Base-by-base conservation (phyloP, 2,888 invertebrate species). In the Microplitis deprimator region DNA sequence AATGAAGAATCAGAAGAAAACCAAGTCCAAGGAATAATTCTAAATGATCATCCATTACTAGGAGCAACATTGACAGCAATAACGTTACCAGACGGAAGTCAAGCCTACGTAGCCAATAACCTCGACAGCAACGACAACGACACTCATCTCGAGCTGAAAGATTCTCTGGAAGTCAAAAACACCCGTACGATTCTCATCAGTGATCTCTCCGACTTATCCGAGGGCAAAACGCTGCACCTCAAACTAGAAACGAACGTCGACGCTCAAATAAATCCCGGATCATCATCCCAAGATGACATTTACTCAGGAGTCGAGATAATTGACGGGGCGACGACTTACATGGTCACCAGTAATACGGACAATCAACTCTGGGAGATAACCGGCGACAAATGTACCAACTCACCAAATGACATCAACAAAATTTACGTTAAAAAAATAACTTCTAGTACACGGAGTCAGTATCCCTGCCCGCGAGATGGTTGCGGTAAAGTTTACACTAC, bases 401-500 rank as follows among this genome's bases (percentile, higher is more conserved):
- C 50, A 62, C 85, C 83, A 71, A 85, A 29, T 4, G 29, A 84
- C 64, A 85, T 86, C 29, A 67, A 82, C 5, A 85, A 87, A 75
- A 81, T 84, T 61, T 75, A 83, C 38, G 77, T 87, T 78, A 90
- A 89, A 79, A 90, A 89, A 79, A 83, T 86, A 60, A 88, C 82
- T 0, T 81, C 84, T 7, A 70, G 29, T 29, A 8, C 83, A 5
- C 86, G 85, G 77, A 81, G 68, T 74, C 83, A 84, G 69, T 85
- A 90, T 85, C 87, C 88, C 59, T 92, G 92, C 79, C 87, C 89
- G 7, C 89, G 90, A 81, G 89, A 90, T 75, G 91, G 91, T 50
- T 92, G 92, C 83, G 87, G 88, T 1, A 91, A 92, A 85, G 87
- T 89, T 61, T 92, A 91, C 80, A 90, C 90, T 7, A 91, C 91